phyloP scores from a whole-genome alignment of 1,140 invertebrate genomes.

The Drosophila nikananu region DNA sequence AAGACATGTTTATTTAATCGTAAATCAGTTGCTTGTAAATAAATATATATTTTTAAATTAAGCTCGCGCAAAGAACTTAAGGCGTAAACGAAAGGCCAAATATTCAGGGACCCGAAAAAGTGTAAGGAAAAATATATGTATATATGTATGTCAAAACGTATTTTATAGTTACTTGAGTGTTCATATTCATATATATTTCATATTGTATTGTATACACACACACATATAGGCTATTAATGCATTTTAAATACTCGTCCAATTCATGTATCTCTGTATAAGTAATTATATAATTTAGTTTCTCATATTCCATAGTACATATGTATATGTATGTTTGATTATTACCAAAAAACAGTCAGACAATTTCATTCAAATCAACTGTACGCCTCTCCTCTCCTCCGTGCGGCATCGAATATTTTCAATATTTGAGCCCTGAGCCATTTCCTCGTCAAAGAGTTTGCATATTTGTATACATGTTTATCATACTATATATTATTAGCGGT shows the following conservation, averaged over 20 bases:
- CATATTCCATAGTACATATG: conserved; percentile 58
- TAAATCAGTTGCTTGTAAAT: conserved; percentile 63
- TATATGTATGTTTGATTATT: conserved; percentile 63
- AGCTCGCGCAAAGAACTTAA: conserved; percentile 55
- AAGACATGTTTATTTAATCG: conserved; percentile 67
- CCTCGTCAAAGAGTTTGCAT: conserved; percentile 64
- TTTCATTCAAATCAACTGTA: conserved; percentile 68
- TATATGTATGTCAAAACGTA: conserved; percentile 35
- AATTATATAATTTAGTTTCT: conserved; percentile 44
- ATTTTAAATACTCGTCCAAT: conserved; percentile 58
- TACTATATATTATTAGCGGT: conserved; percentile 46
- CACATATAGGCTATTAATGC: conserved; percentile 66
- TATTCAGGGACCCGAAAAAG: conserved; percentile 52
- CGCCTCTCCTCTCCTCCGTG: conserved; percentile 24
- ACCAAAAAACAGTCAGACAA: conserved; percentile 79
- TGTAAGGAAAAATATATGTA: conserved; percentile 55
- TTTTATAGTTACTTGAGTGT: conserved; percentile 66
- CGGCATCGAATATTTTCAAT: conserved; percentile 77
- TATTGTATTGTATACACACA: conserved; percentile 60
- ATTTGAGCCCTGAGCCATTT: conserved; percentile 81
- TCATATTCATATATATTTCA: conserved; percentile 44
- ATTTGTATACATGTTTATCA: conserved; percentile 42
- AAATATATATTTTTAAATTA: conserved; percentile 61
- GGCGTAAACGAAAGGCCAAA: conserved; percentile 50
- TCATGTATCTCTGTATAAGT: conserved; percentile 55